A percentile compares a stretch with the other conserved stretches of the same genome.
Evolutionary conservation across 2,113 vertebrate species (phyloP).

Genomic region (Calyptomena viridis): DNA sequence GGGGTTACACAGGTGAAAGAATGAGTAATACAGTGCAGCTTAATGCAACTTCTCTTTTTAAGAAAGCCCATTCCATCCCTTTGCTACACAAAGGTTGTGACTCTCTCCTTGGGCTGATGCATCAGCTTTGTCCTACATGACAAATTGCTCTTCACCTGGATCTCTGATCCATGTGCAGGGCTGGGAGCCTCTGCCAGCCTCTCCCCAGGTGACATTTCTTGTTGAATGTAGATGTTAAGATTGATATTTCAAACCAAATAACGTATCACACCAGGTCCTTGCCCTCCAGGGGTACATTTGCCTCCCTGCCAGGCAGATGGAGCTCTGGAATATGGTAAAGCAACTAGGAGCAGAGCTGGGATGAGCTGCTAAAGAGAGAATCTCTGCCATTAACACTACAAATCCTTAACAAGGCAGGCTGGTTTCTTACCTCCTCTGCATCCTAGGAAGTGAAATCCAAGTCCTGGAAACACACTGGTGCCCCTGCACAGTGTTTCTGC

Average conservation of each 20-base stretch:
- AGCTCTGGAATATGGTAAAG: background rate
- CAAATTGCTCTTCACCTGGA: background rate
- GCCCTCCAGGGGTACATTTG: background rate
- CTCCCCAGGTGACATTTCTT: background rate
- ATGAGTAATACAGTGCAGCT: background rate
- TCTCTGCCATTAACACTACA: background rate
- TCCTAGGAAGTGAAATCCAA: background rate
- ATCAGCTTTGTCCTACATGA: background rate
- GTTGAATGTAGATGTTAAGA: background rate
- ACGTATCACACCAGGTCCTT: background rate
- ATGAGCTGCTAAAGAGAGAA: background rate
- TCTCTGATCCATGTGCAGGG: background rate
- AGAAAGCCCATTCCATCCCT: background rate
- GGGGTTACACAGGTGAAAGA: background rate
- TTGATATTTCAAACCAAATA: background rate
- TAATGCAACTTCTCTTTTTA: background rate
- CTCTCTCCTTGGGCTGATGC: background rate
- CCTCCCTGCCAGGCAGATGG: background rate
- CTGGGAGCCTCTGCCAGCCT: background rate
- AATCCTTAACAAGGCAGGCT: background rate
- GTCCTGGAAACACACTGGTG: background rate
- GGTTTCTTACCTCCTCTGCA: background rate
- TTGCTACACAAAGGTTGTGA: background rate
- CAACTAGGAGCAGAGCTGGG: background rate
- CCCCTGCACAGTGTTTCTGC: background rate